Percentiles rank a stretch among this genome's conserved stretches.
Conservation (phyloP, 2,113 vertebrate species). For the Oxyruncus cristatus region DNA sequence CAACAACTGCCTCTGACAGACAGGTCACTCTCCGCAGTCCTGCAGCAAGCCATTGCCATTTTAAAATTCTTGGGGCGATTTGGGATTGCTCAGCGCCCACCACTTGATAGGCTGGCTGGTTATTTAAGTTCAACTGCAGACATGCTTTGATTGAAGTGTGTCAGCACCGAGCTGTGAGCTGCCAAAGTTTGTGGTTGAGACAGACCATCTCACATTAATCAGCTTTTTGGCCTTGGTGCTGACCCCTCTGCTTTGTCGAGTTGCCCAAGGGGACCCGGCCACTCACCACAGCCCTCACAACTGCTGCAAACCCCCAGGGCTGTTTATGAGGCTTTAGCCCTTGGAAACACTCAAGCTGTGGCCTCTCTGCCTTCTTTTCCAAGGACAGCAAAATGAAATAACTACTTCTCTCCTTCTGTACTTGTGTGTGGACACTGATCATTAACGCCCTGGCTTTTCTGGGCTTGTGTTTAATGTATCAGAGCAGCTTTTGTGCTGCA, state of each 20-base stretch:
- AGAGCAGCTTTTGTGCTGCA: not conserved
- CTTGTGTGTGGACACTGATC: not conserved
- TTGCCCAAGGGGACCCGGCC: not conserved
- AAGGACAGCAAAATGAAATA: not conserved
- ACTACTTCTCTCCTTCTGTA: not conserved
- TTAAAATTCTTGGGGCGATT: not conserved
- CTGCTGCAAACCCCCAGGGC: not conserved
- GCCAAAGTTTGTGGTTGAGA: not conserved
- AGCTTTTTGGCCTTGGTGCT: not conserved
- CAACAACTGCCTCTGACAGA: not conserved
- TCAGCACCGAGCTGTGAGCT: not conserved
- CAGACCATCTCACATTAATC: conserved; percentile 2
- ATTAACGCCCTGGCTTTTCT: not conserved
- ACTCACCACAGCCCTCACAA: not conserved
- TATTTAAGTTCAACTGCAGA: not conserved
- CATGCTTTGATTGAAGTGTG: conserved; percentile 42
- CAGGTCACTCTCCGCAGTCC: conserved; percentile 10
- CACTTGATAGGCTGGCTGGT: not conserved
- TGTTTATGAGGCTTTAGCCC: not conserved
- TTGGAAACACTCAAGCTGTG: not conserved
- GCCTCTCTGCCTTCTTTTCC: not conserved
- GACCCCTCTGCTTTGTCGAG: not conserved
- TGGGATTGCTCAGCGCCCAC: not conserved
- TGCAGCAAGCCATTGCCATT: not conserved
- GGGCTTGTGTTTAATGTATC: not conserved